These are phyloP conservation scores for Meloidogyne hapla DNA, from an alignment of 1,140 invertebrate genomes.

Conservation along the genomic window DNA sequence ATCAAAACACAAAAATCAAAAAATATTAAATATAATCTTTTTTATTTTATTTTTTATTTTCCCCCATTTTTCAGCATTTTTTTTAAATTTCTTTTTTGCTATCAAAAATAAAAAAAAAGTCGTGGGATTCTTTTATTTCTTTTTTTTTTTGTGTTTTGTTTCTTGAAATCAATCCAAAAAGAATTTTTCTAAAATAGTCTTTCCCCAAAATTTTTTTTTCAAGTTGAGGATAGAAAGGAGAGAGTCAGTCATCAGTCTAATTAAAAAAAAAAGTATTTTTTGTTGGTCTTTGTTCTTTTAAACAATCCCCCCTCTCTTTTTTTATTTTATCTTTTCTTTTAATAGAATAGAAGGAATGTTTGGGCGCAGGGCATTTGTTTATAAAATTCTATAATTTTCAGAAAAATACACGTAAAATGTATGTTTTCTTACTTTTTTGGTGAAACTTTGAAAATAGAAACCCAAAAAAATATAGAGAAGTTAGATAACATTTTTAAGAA, in stretches of 20 bases:
- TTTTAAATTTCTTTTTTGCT: not conserved
- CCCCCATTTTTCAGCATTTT: not conserved
- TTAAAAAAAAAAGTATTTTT: not conserved
- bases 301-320: not conserved
- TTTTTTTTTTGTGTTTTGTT: not conserved
- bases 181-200: not conserved
- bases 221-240: not conserved
- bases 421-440: too few species aligned
- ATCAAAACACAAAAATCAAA: too few species aligned
- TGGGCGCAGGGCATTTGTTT: too few species aligned
- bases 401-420: too few species aligned
- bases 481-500: too few species aligned
- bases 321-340: not conserved
- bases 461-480: too few species aligned
- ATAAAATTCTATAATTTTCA: too few species aligned
- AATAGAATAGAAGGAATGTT: too few species aligned
- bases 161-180: constrained; percentile 1
- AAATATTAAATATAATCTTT: not conserved
- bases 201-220: not conserved
- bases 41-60: not conserved
- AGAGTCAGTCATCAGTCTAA: not conserved
- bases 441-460: too few species aligned
- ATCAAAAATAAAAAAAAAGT: not conserved
- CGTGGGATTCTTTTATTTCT: not conserved
- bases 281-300: not conserved